Evolutionary conservation across 2,113 vertebrate genomes (phyloP), one percentile per base, ranked within the genome.

Genomic region (Crocuta crocuta): DNA sequence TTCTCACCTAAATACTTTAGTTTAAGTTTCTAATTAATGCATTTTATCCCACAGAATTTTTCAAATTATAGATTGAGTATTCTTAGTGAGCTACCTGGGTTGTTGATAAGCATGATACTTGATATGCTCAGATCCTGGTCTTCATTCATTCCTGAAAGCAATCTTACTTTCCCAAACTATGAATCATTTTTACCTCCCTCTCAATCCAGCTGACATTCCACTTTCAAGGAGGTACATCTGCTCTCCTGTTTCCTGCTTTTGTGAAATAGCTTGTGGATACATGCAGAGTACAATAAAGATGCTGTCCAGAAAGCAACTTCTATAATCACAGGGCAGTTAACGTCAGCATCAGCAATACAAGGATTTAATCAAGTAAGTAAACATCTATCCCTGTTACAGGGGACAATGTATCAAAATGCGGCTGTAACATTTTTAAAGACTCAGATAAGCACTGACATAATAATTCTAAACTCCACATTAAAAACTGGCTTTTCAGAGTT

Each of bases 1-100:
- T 92, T 87, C 89, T 97, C 66, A 89, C 16, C 16, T 84, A 50
- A 89, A 83, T 73, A 89, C 10, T 78, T 95, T 53, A 65, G 8
- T n/a, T n/a, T 45, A 91, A 10, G 16, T 65, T 68, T 83, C 97
- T 81, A 86, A 71, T 70, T 21, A n/a, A 48, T 24, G 4, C 16
- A 45, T 79, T 85, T 89, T 91, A 96, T 50, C 83, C 45, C 71
- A 63, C 55, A 92, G 39, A 39, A 66, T 78, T 68, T 97, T 93
- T 88, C 71, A 39, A 39, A 80, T 48, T 28, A 48, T 7, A 28
- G 39, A 45, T 24, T 82, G 45, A n/a, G 8, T 5, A 39, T 53
- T 63, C 50, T 53, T 33, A 45, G 10, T 31, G 45, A 87, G 7
- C 26, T 70, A 28, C 50, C 88, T 31, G 12, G 16, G 39, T 39